phyloP scores from a whole-genome alignment of 2,113 vertebrate species.

The Ariopsis seemanni region DNA sequence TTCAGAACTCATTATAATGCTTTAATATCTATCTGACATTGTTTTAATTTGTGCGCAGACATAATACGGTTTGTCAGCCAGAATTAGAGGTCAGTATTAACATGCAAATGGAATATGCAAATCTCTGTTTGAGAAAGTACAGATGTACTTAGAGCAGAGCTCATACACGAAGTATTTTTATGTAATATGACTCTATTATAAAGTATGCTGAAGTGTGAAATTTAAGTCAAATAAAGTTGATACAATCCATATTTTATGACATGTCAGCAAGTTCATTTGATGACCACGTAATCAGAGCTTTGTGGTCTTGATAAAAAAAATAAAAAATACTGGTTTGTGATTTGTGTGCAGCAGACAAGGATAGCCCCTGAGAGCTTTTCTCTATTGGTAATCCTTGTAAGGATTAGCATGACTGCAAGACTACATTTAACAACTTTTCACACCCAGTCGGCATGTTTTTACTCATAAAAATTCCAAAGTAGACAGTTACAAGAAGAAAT shows the following conservation, averaged over 20 bases:
- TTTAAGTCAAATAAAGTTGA: background rate
- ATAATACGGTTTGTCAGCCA: conserved; percentile 36
- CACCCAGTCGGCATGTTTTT: background rate
- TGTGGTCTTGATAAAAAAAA: too few species aligned
- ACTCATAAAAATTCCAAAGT: background rate
- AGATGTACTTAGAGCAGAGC: conserved; percentile 1
- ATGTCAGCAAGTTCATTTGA: background rate
- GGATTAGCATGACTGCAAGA: conserved; percentile 27
- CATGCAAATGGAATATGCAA: conserved; percentile 49
- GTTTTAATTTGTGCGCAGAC: conserved; percentile 30
- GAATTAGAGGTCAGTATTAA: conserved; percentile 50
- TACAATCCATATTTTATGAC: background rate
- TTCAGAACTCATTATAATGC: background rate
- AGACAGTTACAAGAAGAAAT: conserved; percentile 18
- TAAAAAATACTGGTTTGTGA: background rate
- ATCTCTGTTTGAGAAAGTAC: conserved; percentile 17
- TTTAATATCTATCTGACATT: background rate
- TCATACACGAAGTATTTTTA: background rate
- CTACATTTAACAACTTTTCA: conserved; percentile 17
- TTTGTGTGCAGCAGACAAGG: background rate
- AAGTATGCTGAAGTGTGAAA: background rate
- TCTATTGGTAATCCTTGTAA: background rate
- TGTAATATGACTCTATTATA: background rate
- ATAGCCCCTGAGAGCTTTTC: background rate
- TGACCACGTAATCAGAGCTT: background rate